Percentiles rank a stretch among this genome's conserved stretches.
Evolutionary conservation across 1,140 invertebrate genomes (phyloP).

Genomic region (Nymphalis io): DNA sequence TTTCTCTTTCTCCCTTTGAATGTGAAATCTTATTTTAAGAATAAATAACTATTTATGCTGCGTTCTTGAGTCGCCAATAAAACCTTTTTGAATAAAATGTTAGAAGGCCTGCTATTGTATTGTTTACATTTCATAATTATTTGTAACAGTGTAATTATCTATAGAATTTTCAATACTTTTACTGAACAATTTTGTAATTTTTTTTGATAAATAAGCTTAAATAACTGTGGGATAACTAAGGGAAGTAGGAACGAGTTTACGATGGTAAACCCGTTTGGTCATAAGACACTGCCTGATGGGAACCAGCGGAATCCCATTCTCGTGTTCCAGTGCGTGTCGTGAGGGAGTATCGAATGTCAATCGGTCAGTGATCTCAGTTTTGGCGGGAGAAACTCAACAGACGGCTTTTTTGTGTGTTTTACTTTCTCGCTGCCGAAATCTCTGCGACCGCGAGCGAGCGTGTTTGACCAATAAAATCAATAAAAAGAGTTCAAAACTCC

Average conservation of each 20-base stretch:
- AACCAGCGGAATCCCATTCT: constrained; percentile 30
- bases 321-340: constrained; percentile 32
- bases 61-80: no score
- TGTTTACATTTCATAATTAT: no score
- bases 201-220: background rate
- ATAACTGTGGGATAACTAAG: background rate
- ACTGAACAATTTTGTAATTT: background rate
- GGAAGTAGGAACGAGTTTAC: constrained; percentile 25
- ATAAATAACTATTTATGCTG: no score
- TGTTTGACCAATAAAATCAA: constrained; percentile 38
- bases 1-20: no score
- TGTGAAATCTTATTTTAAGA: no score
- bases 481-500: constrained; percentile 25
- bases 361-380: constrained; percentile 72
- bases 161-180: no score
- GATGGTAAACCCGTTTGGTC: constrained; percentile 33
- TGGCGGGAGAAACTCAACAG: constrained; percentile 75
- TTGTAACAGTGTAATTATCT: no score
- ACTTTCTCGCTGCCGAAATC: constrained; percentile 64
- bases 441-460: constrained; percentile 25
- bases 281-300: constrained; percentile 34
- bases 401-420: constrained; percentile 73
- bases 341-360: constrained; percentile 67
- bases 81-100: no score
- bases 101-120: no score